Base-by-base conservation (phyloP, 1,140 invertebrate species). In the Eumaeus atala region DNA sequence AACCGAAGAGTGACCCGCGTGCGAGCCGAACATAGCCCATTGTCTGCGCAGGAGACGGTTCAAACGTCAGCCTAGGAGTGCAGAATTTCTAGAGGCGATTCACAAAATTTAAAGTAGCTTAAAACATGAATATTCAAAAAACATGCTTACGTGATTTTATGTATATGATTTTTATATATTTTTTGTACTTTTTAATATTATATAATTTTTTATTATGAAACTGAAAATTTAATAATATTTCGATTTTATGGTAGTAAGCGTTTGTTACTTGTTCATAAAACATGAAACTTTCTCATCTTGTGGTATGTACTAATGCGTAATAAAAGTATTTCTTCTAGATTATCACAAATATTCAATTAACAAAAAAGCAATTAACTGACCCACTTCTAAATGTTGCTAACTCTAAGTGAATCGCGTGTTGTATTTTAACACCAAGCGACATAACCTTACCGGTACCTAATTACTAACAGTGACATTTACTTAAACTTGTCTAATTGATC, bases 1-100 rank as follows among this genome's bases (percentile, higher is more conserved):
- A 80, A 76, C 77, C 75, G 70, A 58, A 56, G 67, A 74, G 52
- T 74, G 79, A 83, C 77, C 79, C 69, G 77, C 64, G 74, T 70
- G 75, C 64, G 74, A 70, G 67, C 58, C 40, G 14, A 44, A 44
- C 59, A 44, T 58, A 50, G 61, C 63, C 76, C 62, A 80, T 79
- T 81, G 77, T 81, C 60, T 74, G 66, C 58, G 61, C 58, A 6
- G 40, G 34, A 57, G 57, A 61, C 58, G 60, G 63, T 64, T 64
- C 57, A 66, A 70, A 35, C 36, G 16, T 21, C 37, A 38, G 18
- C 18, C 11, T 48, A 21, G 16, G 50, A 18, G 16, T n/a, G 50
- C 17, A 51, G 37, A 33, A 50, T 14, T 5, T 14, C n/a, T 50
- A 50, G 48, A 51, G 40, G 4, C 33, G 6, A 48, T 28, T 48